phyloP scores from a whole-genome alignment of 1,140 invertebrate genomes.

The Trichonephila clavipes region DNA sequence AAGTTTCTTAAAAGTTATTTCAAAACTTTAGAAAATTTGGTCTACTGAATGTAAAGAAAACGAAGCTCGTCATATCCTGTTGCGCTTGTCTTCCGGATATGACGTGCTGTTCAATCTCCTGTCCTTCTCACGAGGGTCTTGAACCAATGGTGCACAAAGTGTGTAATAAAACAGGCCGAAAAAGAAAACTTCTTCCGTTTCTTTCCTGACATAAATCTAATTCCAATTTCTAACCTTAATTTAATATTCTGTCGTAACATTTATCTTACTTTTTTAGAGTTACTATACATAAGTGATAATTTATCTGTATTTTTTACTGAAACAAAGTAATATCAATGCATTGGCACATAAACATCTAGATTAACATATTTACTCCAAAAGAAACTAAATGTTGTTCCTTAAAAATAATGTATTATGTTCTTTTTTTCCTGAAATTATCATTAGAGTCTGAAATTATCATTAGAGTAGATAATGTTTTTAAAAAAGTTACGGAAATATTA shows the following conservation, averaged over 20 bases:
- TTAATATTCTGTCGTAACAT: not conserved
- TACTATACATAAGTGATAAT: too few species aligned
- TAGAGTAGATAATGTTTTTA: too few species aligned
- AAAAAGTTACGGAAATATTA: too few species aligned
- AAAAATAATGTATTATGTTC: too few species aligned
- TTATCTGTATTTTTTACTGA: too few species aligned
- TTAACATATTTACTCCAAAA: too few species aligned
- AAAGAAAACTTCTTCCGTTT: not conserved
- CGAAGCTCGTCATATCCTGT: conserved; percentile 12
- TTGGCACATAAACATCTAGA: too few species aligned
- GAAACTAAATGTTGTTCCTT: too few species aligned
- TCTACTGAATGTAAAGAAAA: not conserved
- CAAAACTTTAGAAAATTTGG: not conserved
- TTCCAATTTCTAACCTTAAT: not conserved
- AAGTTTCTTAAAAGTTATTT: conserved; percentile 8
- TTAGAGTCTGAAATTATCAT: too few species aligned
- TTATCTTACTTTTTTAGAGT: not conserved
- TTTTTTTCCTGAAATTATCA: too few species aligned
- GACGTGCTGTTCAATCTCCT: conserved; percentile 18
- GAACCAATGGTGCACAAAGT: not conserved
- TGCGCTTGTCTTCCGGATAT: not conserved
- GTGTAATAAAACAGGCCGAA: not conserved
- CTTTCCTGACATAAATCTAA: not conserved
- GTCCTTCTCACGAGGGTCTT: not conserved
- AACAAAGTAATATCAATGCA: too few species aligned